Base-by-base conservation (phyloP, 2,797 vertebrate genomes). In the Miichthys miiuy region DNA sequence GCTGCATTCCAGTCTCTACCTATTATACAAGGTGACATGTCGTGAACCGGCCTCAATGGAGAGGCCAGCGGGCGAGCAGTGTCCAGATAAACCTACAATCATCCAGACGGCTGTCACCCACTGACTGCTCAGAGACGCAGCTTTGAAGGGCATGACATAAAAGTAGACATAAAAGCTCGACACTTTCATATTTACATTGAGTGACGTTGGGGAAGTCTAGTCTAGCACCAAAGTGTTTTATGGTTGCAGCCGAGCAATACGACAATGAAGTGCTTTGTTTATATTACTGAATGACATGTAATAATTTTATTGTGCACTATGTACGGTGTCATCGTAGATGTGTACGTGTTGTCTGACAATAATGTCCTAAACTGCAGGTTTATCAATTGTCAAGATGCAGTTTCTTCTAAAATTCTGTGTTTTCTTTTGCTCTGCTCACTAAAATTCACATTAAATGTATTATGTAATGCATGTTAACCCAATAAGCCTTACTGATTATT, bases 1-100 rank as follows among this genome's bases (percentile, higher is more conserved):
- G 90, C 84, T 51, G 87, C 91, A 94, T 94, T 93, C 93, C 93
- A 88, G 88, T 80, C 82, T 73, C 80, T 70, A 90, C 84, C 90
- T 86, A 86, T 91, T 92, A 89, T 87, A 82, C 83, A 90, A 90
- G 89, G 91, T 86, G 85, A 84, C 81, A 62, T 62, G 82, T 84
- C 64, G 71, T 46, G 44, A 72, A 74, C 79, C 41, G 61, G 56
- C 72, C 27, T 75, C 83, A 84, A 62, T 67, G 47, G 60, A 78
- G 60, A 38, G 38, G 72, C 18, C 54, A 71, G 68, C 52, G 54
- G 75, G 68, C 34, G 34, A 87, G 73, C 75, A 66, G 34, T 3
- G 64, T 57, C 51, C 42, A 68, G 68, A 75, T 52, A 61, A 74
- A 72, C 50, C 34, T 38, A 30, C 38, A 42, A 57, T 63, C 14